Evolutionary conservation across 1,140 invertebrate genomes (phyloP), one percentile per base, ranked within the genome.

Genomic region (Chymomyza costata): DNA sequence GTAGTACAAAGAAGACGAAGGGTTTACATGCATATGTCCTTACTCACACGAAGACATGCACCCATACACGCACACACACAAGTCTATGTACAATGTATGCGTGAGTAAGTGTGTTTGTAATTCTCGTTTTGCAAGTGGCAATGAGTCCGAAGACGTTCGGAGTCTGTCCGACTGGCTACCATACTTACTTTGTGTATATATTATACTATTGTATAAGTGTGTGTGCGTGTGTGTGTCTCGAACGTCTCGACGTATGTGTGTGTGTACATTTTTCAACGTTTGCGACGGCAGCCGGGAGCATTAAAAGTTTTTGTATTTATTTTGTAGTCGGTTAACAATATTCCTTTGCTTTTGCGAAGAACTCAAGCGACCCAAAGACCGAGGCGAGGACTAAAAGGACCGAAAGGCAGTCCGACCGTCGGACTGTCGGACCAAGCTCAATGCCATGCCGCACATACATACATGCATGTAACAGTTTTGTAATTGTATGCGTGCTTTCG

Each of bases 291-390:
- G 59, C 59, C 47, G 68, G 59, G 65, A 68, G 50, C 74, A 81
- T 82, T 82, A 81, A 81, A 81, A 81, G 76, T 81, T 81, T 81
- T 81, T 81, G 76, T 81, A 81, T 81, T 81, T 81, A 82, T 81
- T 82, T 81, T 81, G 76, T 78, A 80, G 73, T 80, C 73, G 73
- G 73, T 80, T 80, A 81, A 80, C 73, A 80, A 80, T 80, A 80
- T 80, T 80, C 73, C 73, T 67, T 59, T 56, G 43, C 47, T 40
- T 45, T 55, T 35, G 14, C 30, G 58, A 40, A 49, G 21, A 25
- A 25, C 21, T n/a, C n/a, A n/a, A n/a, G n/a, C n/a, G n/a, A n/a
- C n/a, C n/a, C n/a, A 8, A 25, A 25, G 21, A 25, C n/a, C n/a
- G n/a, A 25, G 21, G 8, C 21, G 21, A 25, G 21, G 21, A 5